Evolutionary conservation across 2,113 vertebrate species (phyloP).

Genomic region (Hydropotes inermis): DNA sequence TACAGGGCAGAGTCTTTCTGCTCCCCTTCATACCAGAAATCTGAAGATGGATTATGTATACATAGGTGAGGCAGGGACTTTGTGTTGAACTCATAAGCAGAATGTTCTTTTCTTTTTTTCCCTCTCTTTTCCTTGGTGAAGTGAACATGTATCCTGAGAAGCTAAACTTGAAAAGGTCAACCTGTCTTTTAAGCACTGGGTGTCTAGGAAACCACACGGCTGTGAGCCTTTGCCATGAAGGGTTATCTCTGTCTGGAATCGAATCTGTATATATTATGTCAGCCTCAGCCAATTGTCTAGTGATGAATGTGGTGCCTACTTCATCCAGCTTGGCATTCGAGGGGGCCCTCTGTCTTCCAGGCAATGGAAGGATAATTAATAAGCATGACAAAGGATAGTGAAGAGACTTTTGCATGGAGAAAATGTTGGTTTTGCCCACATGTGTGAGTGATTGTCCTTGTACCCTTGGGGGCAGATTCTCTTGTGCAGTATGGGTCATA

Average conservation of each 20-base stretch:
- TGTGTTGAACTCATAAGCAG: constrained; percentile 1
- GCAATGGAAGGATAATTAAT: constrained; percentile 24
- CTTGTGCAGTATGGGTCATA: background rate
- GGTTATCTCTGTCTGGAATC: constrained; percentile 42
- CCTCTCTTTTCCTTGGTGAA: background rate
- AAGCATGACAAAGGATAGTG: background rate
- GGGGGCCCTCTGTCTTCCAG: background rate
- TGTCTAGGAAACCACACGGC: constrained; percentile 57
- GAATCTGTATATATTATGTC: constrained; percentile 46
- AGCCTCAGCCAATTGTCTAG: background rate
- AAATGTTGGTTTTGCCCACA: background rate
- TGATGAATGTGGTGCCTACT: constrained; percentile 53
- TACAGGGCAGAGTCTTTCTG: background rate
- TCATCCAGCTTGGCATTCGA: background rate
- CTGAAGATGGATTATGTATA: background rate
- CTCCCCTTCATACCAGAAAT: background rate
- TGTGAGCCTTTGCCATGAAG: constrained; percentile 5
- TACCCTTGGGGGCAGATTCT: background rate
- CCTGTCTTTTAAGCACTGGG: constrained; percentile 51
- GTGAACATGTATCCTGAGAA: constrained; percentile 34
- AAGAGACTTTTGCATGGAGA: background rate
- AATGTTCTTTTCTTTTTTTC: background rate
- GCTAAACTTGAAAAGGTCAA: constrained; percentile 53
- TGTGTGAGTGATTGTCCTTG: constrained; percentile 3
- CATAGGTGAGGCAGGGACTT: background rate